Percentiles rank a stretch among this genome's conserved stretches.
These are phyloP conservation scores for Panagrolaimus sp. DNA, from an alignment of 1,140 invertebrate genomes.

Conservation along the genomic window DNA sequence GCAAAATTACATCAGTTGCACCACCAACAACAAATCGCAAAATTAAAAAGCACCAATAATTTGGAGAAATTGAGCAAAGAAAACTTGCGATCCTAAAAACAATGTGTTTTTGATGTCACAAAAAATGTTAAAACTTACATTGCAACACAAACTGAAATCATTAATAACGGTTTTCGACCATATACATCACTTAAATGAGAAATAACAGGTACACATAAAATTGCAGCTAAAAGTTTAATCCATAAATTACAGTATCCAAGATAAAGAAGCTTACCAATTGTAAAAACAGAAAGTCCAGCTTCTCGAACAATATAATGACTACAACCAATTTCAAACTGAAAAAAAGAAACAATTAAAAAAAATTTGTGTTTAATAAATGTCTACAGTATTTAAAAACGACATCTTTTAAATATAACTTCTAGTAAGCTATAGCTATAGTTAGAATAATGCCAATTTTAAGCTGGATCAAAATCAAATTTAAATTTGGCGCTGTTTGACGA, in stretches of 20 bases:
- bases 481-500: too few relatives aligned
- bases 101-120: too few relatives aligned
- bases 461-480: too few relatives aligned
- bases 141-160: neutral
- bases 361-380: too few relatives aligned
- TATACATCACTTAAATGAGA: neutral
- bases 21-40: neutral
- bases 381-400: too few relatives aligned
- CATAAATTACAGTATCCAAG: neutral
- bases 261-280: neutral
- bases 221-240: neutral
- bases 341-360: neutral
- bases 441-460: too few relatives aligned
- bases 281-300: neutral
- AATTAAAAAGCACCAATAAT: conserved; percentile 8
- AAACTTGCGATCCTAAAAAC: neutral
- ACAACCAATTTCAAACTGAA: neutral
- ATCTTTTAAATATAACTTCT: too few relatives aligned
- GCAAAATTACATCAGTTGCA: neutral
- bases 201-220: neutral
- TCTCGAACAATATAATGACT: neutral
- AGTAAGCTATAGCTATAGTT: too few relatives aligned
- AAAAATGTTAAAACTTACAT: neutral
- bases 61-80: neutral
- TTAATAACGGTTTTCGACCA: neutral